Conservation (phyloP, 2,113 vertebrate species). For the Nesoenas mayeri region DNA sequence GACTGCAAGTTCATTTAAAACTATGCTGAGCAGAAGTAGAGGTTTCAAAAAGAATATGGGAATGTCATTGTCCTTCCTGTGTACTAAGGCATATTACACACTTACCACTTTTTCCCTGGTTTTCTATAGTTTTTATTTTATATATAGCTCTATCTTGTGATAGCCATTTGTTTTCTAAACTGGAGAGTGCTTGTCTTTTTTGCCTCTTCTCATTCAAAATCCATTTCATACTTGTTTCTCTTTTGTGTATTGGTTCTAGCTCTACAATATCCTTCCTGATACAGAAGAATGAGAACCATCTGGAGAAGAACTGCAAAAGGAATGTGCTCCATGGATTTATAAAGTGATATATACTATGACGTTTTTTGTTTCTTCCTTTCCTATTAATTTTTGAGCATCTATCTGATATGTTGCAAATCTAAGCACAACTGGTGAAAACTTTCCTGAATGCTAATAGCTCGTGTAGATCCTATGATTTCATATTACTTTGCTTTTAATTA, state of each 20-base stretch:
- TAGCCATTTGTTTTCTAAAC: background rate
- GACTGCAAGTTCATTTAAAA: background rate
- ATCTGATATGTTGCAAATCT: background rate
- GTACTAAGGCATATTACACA: background rate
- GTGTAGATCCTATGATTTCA: background rate
- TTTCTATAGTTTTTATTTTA: background rate
- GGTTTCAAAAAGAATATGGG: background rate
- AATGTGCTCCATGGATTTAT: background rate
- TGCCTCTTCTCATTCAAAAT: background rate
- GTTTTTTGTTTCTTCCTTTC: background rate
- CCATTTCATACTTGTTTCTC: background rate
- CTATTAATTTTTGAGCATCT: background rate
- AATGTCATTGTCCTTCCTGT: background rate
- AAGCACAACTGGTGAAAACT: background rate
- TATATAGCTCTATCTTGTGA: background rate
- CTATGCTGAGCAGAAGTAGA: background rate
- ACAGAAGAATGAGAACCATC: background rate
- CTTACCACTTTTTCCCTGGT: background rate
- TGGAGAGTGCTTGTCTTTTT: background rate
- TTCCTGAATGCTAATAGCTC: background rate
- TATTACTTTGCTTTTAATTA: background rate
- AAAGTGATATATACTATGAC: background rate
- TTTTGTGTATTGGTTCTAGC: background rate
- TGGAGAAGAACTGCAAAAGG: background rate
- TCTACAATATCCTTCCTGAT: background rate